Conservation (phyloP, 2,797 vertebrate species). For the Thripadectes ignobilis region DNA sequence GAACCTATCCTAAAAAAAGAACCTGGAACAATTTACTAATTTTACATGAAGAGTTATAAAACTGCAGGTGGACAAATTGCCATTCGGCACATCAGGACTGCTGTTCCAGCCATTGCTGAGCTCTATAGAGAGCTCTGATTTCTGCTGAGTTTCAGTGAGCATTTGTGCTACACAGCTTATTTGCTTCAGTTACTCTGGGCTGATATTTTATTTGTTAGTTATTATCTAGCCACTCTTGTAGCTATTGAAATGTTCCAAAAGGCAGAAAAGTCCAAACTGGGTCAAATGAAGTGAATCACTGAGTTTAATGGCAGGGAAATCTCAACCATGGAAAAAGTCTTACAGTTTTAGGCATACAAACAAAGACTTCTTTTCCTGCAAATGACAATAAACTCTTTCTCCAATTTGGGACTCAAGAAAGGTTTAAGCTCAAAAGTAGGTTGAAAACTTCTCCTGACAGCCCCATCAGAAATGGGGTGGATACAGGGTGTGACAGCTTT, state of each 20-base stretch:
- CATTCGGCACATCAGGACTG: neutral
- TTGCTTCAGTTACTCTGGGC: neutral
- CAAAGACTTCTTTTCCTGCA: neutral
- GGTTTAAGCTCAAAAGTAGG: neutral
- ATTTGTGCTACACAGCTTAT: neutral
- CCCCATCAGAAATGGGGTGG: neutral
- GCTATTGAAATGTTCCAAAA: conserved; percentile 17
- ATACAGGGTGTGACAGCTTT: neutral
- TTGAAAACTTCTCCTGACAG: neutral
- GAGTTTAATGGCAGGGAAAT: neutral
- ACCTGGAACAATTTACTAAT: neutral
- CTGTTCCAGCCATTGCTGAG: neutral
- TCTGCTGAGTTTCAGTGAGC: neutral
- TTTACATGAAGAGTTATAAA: neutral
- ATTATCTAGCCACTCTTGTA: conserved; percentile 14
- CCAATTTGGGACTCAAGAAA: neutral
- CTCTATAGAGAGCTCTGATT: neutral
- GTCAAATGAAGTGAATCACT: neutral
- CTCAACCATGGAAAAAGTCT: neutral
- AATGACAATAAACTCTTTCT: neutral
- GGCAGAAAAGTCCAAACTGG: neutral
- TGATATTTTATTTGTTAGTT: conserved; percentile 19
- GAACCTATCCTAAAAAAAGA: neutral
- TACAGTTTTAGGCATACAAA: neutral
- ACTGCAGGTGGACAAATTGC: neutral